Evolutionary conservation across 2,888 invertebrate genomes (phyloP), one percentile per base, ranked within the genome.

Genomic region (Dione juno): DNA sequence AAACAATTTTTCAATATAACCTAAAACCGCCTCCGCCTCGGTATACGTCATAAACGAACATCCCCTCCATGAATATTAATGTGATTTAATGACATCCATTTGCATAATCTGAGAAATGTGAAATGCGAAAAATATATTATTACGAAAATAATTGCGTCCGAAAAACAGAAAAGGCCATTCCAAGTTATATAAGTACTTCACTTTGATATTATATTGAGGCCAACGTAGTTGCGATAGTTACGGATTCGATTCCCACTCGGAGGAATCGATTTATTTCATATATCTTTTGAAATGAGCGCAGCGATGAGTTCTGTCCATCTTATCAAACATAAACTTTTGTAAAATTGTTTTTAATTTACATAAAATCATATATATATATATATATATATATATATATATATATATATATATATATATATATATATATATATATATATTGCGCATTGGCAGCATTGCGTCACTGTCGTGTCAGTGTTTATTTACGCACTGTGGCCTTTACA

Each of bases 91-190:
- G 59, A 61, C 28, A 45, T 10, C 59, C 59, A 43, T 61, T 61
- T 61, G 43, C 59, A 61, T 61, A 61, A 61, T 61, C 59, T 28
- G 45, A n/a, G 14, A 45, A 61, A 61, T n/a, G 59, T n/a, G 59
- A 59, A 59, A 43, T 59, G 21, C 41, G 21, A 28, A 45, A 45
- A 61, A 28, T 43, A 14, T 45, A 43, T 43, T 28, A 45, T 61
- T n/a, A 43, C 43, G n/a, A 10, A 11, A n/a, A 45, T n/a, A 28
- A 61, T 45, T 21, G 43, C 9, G 21, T 21, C 16, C n/a, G 43
- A 43, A 43, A 28, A 10, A 8, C n/a, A n/a, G 5, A 21, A 14
- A 3, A 59, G 7, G n/a, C 10, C 9, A 37, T n/a, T 50, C 3
- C 1, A 21, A 50, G 19, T 3, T 11, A 8, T 16, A 5, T 37